Evolutionary conservation across 2,113 vertebrate genomes (phyloP), one percentile per base, ranked within the genome.

Genomic region (Promerops cafer): DNA sequence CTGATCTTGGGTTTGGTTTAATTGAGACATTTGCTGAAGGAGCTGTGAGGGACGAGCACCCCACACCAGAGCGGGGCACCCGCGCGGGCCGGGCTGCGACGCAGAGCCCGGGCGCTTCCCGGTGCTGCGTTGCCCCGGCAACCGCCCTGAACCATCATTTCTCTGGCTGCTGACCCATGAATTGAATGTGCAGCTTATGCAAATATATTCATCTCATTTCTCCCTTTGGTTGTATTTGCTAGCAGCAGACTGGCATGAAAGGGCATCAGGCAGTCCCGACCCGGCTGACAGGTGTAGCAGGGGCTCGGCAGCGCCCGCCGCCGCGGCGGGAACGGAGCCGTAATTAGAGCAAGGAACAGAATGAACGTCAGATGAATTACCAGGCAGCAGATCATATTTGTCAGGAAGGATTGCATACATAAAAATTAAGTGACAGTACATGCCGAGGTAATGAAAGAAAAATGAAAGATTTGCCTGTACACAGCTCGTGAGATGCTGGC

Each of bases 351-450:
- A 56, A 92, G 69, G 98, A 98, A 95, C 97, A 97, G 97, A 97
- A 98, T 95, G 97, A 97, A 98, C 97, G 98, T 98, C 98, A 98
- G 97, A 97, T 76, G 97, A 97, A 98, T 98, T 98, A 98, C 98
- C 96, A 96, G 97, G 97, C 97, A 97, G 98, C 97, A 97, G 97
- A 98, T 98, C 98, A 97, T 97, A 98, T 98, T 98, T 98, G 98
- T 98, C 98, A 98, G 97, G 96, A 96, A 98, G 98, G 97, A 98
- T 98, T 97, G 98, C 98, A 98, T 98, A 98, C 98, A 98, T 97
- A 98, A 98, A 97, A 98, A 98, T 98, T 98, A 98, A 98, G 98
- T 98, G 98, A 98, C 98, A 98, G 98, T 97, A 98, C 98, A 98
- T 78, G 98, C 98, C 92, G 96, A 96, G 91, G 80, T 98, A 98